Percentiles rank a stretch among this genome's conserved stretches.
Evolutionary conservation across 2,888 invertebrate species (phyloP).

Genomic region (Saturnia japonica): DNA sequence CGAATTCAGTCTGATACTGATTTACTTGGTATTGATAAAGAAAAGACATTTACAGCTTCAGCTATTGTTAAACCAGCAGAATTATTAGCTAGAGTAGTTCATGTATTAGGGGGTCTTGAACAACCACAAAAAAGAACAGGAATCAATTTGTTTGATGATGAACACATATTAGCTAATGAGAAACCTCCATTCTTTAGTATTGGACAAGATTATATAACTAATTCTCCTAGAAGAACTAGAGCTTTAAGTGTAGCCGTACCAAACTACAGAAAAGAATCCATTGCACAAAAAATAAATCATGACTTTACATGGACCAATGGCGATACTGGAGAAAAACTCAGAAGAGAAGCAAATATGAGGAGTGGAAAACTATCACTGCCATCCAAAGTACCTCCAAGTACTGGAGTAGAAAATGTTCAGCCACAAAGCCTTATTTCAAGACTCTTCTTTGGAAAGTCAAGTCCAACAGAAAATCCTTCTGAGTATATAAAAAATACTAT

Average conservation of each 20-base stretch:
- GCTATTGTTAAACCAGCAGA: slow-evolving; percentile 89
- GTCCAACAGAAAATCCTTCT: slow-evolving; percentile 59
- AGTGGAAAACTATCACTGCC: slow-evolving; percentile 73
- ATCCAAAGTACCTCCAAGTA: slow-evolving; percentile 40
- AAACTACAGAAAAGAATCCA: slow-evolving; percentile 68
- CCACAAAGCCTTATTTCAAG: slow-evolving; percentile 61
- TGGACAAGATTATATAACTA: slow-evolving; percentile 65
- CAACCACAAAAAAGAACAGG: slow-evolving; percentile 77
- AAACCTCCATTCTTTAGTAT: slow-evolving; percentile 81
- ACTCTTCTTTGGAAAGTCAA: slow-evolving; percentile 59
- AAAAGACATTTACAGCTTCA: slow-evolving; percentile 87
- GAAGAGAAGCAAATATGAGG: slow-evolving; percentile 74
- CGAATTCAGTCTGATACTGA: slow-evolving; percentile 91
- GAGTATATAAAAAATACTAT: slow-evolving; percentile 65
- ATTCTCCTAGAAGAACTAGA: slow-evolving; percentile 77
- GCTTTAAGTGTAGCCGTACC: slow-evolving; percentile 84
- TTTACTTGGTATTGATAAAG: slow-evolving; percentile 88
- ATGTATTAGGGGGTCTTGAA: slow-evolving; percentile 86
- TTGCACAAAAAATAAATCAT: slow-evolving; percentile 61
- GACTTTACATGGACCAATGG: slow-evolving; percentile 88
- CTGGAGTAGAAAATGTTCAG: slow-evolving; percentile 38
- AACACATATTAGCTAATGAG: slow-evolving; percentile 88
- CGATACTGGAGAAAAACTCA: slow-evolving; percentile 82
- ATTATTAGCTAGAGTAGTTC: slow-evolving; percentile 88
- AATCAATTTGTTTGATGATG: slow-evolving; percentile 87